These are phyloP conservation scores for Lepus townsendii DNA, from an alignment of 2,797 vertebrate genomes.

Conservation along the genomic window DNA sequence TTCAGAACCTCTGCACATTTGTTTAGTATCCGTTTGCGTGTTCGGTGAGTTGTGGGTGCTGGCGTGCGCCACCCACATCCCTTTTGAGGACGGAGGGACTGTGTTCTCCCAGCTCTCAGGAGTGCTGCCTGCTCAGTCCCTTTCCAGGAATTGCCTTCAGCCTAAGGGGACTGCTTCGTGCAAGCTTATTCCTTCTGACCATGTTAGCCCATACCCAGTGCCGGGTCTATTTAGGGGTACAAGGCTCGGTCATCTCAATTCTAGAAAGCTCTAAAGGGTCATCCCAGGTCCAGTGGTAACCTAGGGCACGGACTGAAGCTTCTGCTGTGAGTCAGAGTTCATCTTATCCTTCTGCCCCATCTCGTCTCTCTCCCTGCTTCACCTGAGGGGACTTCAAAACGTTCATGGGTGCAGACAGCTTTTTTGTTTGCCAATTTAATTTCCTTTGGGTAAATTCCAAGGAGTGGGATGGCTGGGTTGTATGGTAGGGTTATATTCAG, in stretches of 20 bases:
- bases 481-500: no score
- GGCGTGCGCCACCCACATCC: background rate
- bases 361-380: background rate
- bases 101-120: background rate
- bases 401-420: no score
- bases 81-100: background rate
- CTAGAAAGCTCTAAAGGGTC: background rate
- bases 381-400: no score
- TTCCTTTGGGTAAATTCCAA: no score
- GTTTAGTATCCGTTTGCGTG: constrained; percentile 5
- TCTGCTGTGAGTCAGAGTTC: background rate
- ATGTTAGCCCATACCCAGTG: background rate
- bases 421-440: no score
- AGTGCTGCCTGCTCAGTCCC: background rate
- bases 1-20: background rate
- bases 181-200: background rate
- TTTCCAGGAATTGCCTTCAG: background rate
- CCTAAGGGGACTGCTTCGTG: background rate
- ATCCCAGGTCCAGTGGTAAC: background rate
- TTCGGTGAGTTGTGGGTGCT: constrained; percentile 24
- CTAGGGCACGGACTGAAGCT: background rate
- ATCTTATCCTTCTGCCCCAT: background rate
- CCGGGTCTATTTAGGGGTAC: background rate
- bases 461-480: no score
- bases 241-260: background rate